Evolutionary conservation across 2,113 vertebrate species (phyloP).

Genomic region (Orthonyx spaldingii): DNA sequence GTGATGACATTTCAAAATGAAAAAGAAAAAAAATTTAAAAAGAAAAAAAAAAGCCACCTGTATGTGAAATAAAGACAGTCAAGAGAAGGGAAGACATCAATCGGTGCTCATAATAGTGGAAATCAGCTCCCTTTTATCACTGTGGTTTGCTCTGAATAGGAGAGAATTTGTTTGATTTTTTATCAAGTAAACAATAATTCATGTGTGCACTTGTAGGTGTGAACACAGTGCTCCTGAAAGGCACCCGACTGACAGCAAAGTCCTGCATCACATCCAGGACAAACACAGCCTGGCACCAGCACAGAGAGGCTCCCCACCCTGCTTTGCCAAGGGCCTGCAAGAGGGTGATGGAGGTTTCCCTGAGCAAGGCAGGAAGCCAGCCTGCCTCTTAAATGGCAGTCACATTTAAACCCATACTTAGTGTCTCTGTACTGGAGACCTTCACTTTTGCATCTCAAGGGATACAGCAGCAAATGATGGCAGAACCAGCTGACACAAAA

Average conservation of each 20-base stretch:
- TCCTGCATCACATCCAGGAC: not conserved
- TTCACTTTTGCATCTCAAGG: not conserved
- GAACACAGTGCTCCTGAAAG: not conserved
- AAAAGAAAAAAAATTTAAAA: not conserved
- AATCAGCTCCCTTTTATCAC: constrained; percentile 24
- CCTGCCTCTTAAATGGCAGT: accelerated
- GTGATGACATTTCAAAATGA: constrained; percentile 66
- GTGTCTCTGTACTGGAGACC: not conserved
- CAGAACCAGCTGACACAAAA: not conserved
- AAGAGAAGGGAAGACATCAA: constrained; percentile 30
- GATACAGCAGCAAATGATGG: accelerated
- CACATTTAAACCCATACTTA: not conserved
- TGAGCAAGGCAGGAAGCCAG: not conserved
- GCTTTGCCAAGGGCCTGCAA: not conserved
- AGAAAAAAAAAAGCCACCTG: constrained; percentile 61
- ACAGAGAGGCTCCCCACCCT: not conserved
- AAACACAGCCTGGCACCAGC: not conserved
- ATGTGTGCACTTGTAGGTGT: not conserved
- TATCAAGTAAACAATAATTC: constrained; percentile 36
- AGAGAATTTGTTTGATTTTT: constrained; percentile 54
- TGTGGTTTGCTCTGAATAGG: constrained; percentile 27
- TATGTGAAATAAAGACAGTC: constrained; percentile 57
- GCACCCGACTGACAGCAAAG: not conserved
- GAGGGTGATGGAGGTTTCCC: not conserved
- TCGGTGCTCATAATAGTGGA: not conserved